Conservation (phyloP, 1,140 invertebrate genomes). For the Samia ricini region DNA sequence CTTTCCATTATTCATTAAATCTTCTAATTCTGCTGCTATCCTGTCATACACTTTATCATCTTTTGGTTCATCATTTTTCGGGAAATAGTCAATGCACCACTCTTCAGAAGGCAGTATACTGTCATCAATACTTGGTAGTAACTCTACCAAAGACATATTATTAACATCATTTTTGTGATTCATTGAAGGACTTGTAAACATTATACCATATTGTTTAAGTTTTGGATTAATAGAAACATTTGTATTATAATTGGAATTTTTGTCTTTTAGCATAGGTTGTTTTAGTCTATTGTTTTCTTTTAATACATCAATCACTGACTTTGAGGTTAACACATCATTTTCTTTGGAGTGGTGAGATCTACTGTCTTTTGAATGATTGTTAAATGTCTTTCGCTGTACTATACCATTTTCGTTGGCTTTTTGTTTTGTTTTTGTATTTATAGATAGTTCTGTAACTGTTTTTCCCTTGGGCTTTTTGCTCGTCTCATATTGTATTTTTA, state of each 20-base stretch:
- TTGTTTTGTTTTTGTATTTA: slow-evolving; percentile 48
- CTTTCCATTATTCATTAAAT: slow-evolving; percentile 70
- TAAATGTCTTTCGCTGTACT: slow-evolving; percentile 58
- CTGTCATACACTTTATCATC: slow-evolving; percentile 74
- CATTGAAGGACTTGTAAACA: slow-evolving; percentile 55
- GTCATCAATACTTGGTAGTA: slow-evolving; percentile 57
- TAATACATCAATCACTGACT: slow-evolving; percentile 42
- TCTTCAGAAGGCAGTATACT: slow-evolving; percentile 63
- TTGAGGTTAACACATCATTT: slow-evolving; percentile 8
- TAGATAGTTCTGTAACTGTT: slow-evolving; percentile 19
- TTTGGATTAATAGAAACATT: slow-evolving; percentile 26
- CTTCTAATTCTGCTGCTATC: slow-evolving; percentile 74
- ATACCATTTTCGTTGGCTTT: slow-evolving; percentile 73
- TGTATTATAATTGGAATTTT: slow-evolving; percentile 34
- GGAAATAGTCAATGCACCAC: slow-evolving; percentile 71
- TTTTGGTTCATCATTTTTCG: slow-evolving; percentile 57
- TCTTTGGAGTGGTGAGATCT: neutral
- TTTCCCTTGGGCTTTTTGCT: slow-evolving; percentile 43
- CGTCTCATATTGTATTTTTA: slow-evolving; percentile 70
- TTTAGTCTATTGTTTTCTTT: slow-evolving; percentile 66
- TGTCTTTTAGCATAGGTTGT: slow-evolving; percentile 41
- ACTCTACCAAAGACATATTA: slow-evolving; percentile 41
- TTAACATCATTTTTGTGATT: slow-evolving; percentile 46
- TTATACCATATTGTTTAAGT: slow-evolving; percentile 61
- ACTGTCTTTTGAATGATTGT: slow-evolving; percentile 43